Conservation (phyloP, 2,888 invertebrate species). For the Melanotus villosus region DNA sequence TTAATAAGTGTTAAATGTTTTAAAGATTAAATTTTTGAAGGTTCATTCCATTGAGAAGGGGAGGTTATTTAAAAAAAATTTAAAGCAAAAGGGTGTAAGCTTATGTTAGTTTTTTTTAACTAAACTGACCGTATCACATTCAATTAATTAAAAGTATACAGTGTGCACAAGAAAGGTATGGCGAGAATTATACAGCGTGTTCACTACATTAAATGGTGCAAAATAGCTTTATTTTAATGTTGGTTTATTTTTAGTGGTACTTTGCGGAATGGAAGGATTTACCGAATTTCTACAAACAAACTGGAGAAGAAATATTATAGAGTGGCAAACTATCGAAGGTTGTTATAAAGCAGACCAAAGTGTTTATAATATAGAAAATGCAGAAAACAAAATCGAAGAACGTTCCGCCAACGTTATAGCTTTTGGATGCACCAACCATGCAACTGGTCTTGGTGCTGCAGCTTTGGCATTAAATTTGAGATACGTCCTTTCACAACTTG, state of each 20-base stretch:
- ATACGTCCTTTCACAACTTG: conserved; percentile 14
- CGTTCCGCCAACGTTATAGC: conserved; percentile 61
- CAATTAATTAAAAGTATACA: no score
- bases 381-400: conserved; percentile 35
- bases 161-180: no score
- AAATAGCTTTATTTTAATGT: no score
- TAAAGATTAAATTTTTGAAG: no score
- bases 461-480: conserved; percentile 61
- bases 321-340: conserved; percentile 65
- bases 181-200: no score
- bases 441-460: conserved; percentile 67
- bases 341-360: conserved; percentile 60
- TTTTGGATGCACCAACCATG: conserved; percentile 67
- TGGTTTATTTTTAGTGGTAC: conserved; percentile 65
- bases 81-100: no score
- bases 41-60: no score
- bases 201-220: no score
- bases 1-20: no score
- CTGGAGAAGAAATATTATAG: conserved; percentile 63
- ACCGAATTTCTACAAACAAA: conserved; percentile 64
- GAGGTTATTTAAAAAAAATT: no score
- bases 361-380: background rate
- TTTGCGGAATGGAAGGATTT: conserved; percentile 70
- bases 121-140: no score
- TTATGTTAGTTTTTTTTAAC: no score